Evolutionary conservation across 2,797 vertebrate species (phyloP).

Genomic region (Pempheris klunzingeri): DNA sequence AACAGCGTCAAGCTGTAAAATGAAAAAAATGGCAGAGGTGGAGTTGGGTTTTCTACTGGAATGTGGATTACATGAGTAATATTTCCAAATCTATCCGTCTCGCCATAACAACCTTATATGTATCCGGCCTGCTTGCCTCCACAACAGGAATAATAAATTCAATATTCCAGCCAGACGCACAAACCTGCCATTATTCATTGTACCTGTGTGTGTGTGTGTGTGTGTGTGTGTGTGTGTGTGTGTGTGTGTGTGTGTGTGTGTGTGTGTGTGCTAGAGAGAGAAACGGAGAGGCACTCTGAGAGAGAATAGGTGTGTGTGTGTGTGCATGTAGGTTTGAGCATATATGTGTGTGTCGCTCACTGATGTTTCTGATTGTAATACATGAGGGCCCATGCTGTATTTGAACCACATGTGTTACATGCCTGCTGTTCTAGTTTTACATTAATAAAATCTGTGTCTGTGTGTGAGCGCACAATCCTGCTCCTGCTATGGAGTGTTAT

Average conservation of each 20-base stretch:
- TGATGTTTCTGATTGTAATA: constrained; percentile 73
- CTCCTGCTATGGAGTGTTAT: constrained; percentile 62
- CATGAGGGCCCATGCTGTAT: constrained; percentile 62
- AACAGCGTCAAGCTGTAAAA: constrained; percentile 57
- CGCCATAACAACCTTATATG: constrained; percentile 59
- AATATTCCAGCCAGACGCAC: constrained; percentile 60
- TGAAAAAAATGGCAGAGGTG: constrained; percentile 39
- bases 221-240: constrained; percentile 11
- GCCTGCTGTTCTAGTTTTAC: constrained; percentile 70
- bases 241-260: constrained; percentile 10
- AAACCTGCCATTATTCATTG: constrained; percentile 62
- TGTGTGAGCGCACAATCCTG: constrained; percentile 45
- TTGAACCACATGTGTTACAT: constrained; percentile 77
- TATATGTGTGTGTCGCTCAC: constrained; percentile 31
- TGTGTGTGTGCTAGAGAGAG: constrained; percentile 11
- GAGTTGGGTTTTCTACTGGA: constrained; percentile 46
- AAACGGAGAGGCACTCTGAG: constrained; percentile 17
- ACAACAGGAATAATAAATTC: constrained; percentile 72
- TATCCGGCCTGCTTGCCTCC: constrained; percentile 62
- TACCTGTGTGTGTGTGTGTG: constrained; percentile 39
- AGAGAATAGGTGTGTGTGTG: constrained; percentile 13
- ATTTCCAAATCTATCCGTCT: constrained; percentile 74
- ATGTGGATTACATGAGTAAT: constrained; percentile 73
- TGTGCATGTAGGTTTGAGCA: constrained; percentile 2
- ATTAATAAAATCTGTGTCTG: constrained; percentile 65